Percentiles rank a stretch among this genome's conserved stretches.
Evolutionary conservation across 2,113 vertebrate genomes (phyloP).

Genomic region (Petromus typicus): DNA sequence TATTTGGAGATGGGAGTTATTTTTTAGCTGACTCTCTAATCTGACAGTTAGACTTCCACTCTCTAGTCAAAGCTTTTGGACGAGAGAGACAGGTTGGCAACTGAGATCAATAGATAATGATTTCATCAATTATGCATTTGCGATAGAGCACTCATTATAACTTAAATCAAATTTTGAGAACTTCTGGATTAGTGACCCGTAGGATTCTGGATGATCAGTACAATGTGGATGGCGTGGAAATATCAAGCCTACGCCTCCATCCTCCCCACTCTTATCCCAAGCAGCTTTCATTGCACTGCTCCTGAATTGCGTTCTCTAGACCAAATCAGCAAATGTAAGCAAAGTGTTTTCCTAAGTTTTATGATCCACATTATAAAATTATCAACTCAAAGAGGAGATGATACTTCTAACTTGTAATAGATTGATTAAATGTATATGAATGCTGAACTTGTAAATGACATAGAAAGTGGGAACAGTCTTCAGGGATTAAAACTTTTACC

Average conservation of each 20-base stretch:
- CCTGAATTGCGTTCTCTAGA: background rate
- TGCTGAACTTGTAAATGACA: background rate
- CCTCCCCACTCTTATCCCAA: rapidly evolving
- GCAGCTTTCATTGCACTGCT: background rate
- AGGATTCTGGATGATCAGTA: rapidly evolving
- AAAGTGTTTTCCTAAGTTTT: background rate
- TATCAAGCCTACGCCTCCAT: background rate
- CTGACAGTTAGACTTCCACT: background rate
- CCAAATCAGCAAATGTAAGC: background rate
- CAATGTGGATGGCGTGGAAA: background rate
- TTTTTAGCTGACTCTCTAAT: background rate
- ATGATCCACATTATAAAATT: background rate
- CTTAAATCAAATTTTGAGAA: background rate
- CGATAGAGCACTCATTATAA: background rate
- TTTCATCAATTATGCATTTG: background rate
- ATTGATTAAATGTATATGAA: too few relatives aligned
- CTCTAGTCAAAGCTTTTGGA: background rate
- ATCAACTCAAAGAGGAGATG: background rate
- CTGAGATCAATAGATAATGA: background rate
- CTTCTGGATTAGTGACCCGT: background rate
- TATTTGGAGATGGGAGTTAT: background rate
- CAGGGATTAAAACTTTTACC: background rate
- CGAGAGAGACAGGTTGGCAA: background rate
- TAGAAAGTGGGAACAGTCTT: background rate
- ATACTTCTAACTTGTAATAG: background rate